Base-by-base conservation (phyloP, 2,797 vertebrate species). In the Garrulus glandarius region DNA sequence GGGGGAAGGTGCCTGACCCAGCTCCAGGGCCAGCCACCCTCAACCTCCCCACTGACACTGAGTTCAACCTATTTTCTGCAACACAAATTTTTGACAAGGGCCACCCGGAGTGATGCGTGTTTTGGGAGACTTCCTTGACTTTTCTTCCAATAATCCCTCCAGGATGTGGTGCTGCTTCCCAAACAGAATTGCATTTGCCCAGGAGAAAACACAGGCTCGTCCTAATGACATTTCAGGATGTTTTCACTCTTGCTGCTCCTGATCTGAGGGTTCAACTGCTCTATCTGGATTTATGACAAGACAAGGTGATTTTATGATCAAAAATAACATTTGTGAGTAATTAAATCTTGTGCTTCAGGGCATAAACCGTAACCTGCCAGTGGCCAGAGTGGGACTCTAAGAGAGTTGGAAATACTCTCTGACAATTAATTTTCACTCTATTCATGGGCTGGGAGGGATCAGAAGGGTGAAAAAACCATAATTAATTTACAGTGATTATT, bases 401-500 rank as follows among this genome's bases (percentile, higher is more conserved):
- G 71, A 94, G 94, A 97, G 91, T 90, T 94, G 87, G 86, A 97
- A 94, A 91, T 86, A 88, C 50, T 90, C 91, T 68, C 95, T 71
- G 86, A 90, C 97, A 96, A 97, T 96, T 97, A 96, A 97, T 97
- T 97, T 95, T 86, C 76, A 57, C 87, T 97, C 94, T 72, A 34
- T 95, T 95, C 72, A 70, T 65, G 88, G 93, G 50, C 87, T 95
- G 64, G 85, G 95, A 95, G 49, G 85, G 95, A 95, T 95, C 80
- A 92, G 93, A 94, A 44, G 85, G 95, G 94, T 93, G 96, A 96
- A 94, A 84, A 69, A 79, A 49, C 76, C 17, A 1, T 97, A 96
- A 97, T 97, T 97, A 96, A 97, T 97, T 97, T 96, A 94, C 89
- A 96, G 93, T 0, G 52, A 96, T 97, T 95, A 97, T 93, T 95